Percentiles rank a stretch among this genome's conserved stretches.
phyloP scores from a whole-genome alignment of 1,140 invertebrate genomes.

The Dendrolimus kikuchii region DNA sequence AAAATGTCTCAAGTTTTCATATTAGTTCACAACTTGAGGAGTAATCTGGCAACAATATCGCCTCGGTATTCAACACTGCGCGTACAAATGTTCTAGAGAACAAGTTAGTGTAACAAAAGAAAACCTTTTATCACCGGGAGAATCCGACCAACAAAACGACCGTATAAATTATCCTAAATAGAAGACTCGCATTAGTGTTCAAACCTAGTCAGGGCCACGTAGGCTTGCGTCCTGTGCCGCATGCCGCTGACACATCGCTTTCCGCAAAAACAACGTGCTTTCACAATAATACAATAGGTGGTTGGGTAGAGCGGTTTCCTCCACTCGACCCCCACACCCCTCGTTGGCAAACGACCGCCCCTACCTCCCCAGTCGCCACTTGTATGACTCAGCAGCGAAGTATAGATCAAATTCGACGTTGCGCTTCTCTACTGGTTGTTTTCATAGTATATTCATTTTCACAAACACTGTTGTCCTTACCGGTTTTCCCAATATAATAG shows the following conservation, averaged over 20 bases:
- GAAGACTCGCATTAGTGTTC: slow-evolving; percentile 23
- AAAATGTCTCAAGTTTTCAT: no score
- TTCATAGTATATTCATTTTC: slow-evolving; percentile 28
- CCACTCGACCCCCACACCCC: slow-evolving; percentile 11
- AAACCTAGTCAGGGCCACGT: slow-evolving; percentile 34
- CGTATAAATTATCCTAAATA: slow-evolving; percentile 29
- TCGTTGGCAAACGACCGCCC: slow-evolving; percentile 8
- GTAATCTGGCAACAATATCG: no score
- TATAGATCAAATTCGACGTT: slow-evolving; percentile 61
- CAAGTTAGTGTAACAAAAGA: slow-evolving; percentile 5
- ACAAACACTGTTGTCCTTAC: no score
- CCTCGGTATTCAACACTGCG: no score
- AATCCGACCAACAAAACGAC: slow-evolving; percentile 17
- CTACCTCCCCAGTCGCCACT: slow-evolving; percentile 29
- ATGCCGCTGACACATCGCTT: slow-evolving; percentile 49
- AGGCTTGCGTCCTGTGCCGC: slow-evolving; percentile 35
- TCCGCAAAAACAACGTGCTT: slow-evolving; percentile 60
- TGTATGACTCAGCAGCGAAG: slow-evolving; percentile 56
- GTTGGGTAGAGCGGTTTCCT: slow-evolving; percentile 44
- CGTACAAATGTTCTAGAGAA: no score
- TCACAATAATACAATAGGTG: slow-evolving; percentile 59
- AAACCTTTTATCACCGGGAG: slow-evolving; percentile 18
- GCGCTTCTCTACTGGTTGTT: slow-evolving; percentile 37
- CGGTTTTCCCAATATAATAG: no score
- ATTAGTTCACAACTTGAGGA: no score